Base-by-base conservation (phyloP, 53 echinoderm and acorn worm genomes). In the Apostichopus leukothele region DNA sequence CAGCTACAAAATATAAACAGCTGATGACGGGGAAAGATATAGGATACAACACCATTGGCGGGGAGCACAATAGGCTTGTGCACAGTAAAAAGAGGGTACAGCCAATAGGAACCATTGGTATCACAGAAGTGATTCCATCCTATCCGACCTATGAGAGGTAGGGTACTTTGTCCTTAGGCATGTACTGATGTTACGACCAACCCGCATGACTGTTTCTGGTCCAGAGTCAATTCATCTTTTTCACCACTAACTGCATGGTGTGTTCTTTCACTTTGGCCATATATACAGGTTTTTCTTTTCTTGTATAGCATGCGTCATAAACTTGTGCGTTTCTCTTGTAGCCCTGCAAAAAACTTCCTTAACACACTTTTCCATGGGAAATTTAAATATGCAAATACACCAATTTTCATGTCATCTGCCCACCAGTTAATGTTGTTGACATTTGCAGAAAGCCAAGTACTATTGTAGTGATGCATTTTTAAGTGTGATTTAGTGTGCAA, bases 41-140 rank as follows among this genome's bases (percentile, higher is more conserved):
- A 68, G 66, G 85, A n/a, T 85, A 85, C 68, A 85, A 85, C 71
- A 85, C 85, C 66, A 85, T 85, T 67, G 66, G 85, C 16, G 50
- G 60, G 7, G 85, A 85, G 67, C 85, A 85, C 67, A 63, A 66
- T 11, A 25, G 85, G 67, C 23, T 85, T 23, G 67, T 85, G 14
- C 85, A 85, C 9, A 85, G 85, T 50, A 85, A 39, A 51, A 85
- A 67, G 85, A 76, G 27, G 9, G 68, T 63, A 26, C 85, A 67
- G 18, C 85, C 85, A 50, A 63, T 85, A 18, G 63, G 66, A 26
- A 63, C 85, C 39, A 67, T 85, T 5, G 50, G 21, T 14, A 60
- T 85, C 85, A 67, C 85, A 13, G 85, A 85, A 68, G 18, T 85
- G 5, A 27, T 85, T 60, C 85, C 85, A 51, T 85, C 85, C 50